Base-by-base conservation (phyloP, 2,888 invertebrate species). In the Siphlonurus alternatus region DNA sequence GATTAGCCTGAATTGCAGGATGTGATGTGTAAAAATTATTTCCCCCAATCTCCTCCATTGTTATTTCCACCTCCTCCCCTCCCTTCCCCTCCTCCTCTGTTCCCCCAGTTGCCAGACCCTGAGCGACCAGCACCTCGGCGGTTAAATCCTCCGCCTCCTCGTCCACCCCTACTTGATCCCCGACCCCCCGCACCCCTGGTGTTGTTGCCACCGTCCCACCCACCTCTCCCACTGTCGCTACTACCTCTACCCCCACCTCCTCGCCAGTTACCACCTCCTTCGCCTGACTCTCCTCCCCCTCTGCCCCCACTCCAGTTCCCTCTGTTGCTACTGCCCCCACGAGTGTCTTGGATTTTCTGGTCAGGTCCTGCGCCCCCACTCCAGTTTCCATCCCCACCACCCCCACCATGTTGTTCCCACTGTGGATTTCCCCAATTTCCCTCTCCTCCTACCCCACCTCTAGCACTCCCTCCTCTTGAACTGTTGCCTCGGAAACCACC, bases 21-120 rank as follows among this genome's bases (percentile, higher is more conserved):
- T 10, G 38, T 38, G 7, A 38, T 15, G 5, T 38, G 5, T 38
- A 10, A 38, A 15, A 38, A 38, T 38, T 38, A 15, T 5, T 59
- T 59, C n/a, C 63, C 62, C n/a, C 65, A 25, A 22, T 61, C 25
- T n/a, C 66, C 69, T 23, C 64, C 20, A n/a, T 54, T 23, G 18
- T 38, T 59, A 60, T 61, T 59, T 10, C 65, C 62, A 18, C 56
- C 59, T 54, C 63, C 53, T n/a, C 53, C 54, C 7, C 65, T 62
- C 19, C 61, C 25, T 20, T 38, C 62, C 62, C 63, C 62, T 10
- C 65, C 62, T n/a, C 56, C 59, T 54, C 63, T 60, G 20, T 60
- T 64, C 7, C 65, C 59, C 5, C 56, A 19, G 59, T 56, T 53
- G n/a, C 64, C 23, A 22, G n/a, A 2, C 20, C 60, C 19, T 1